These are phyloP conservation scores for Adelosebastes latens DNA, from an alignment of 2,797 vertebrate genomes.

Conservation along the genomic window DNA sequence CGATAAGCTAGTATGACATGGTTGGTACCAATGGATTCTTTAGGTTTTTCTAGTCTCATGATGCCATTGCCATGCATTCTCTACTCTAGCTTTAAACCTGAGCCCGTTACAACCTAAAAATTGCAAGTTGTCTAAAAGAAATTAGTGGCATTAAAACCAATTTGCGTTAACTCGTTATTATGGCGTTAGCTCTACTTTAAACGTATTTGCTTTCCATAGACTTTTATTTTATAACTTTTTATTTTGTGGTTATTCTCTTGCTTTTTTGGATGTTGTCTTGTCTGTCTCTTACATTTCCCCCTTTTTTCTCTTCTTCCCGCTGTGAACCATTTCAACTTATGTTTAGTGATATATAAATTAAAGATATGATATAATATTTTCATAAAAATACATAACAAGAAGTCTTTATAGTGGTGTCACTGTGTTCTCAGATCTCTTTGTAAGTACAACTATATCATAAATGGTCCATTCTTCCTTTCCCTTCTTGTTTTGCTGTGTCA, in stretches of 20 bases:
- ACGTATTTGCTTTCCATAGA: neutral
- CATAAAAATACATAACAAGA: neutral
- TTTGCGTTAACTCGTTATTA: no score
- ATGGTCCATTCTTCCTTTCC: neutral
- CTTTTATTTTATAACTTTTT: neutral
- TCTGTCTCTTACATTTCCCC: neutral
- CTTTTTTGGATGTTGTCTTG: neutral
- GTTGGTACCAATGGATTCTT: no score
- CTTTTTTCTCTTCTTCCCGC: neutral
- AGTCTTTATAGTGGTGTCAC: neutral
- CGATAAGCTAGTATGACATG: no score
- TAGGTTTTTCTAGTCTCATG: no score
- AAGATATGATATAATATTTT: neutral
- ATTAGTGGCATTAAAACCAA: no score
- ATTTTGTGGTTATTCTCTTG: neutral
- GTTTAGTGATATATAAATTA: neutral
- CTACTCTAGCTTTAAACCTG: no score
- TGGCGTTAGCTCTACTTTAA: neutral
- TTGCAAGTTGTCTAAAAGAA: no score
- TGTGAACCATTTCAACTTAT: neutral
- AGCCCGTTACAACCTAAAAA: no score
- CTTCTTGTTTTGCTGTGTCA: slow-evolving; percentile 39
- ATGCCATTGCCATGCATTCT: no score
- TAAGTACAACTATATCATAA: neutral
- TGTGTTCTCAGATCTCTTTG: neutral